Base-by-base conservation (phyloP, 1,140 invertebrate genomes). In the Panonychus citri region DNA sequence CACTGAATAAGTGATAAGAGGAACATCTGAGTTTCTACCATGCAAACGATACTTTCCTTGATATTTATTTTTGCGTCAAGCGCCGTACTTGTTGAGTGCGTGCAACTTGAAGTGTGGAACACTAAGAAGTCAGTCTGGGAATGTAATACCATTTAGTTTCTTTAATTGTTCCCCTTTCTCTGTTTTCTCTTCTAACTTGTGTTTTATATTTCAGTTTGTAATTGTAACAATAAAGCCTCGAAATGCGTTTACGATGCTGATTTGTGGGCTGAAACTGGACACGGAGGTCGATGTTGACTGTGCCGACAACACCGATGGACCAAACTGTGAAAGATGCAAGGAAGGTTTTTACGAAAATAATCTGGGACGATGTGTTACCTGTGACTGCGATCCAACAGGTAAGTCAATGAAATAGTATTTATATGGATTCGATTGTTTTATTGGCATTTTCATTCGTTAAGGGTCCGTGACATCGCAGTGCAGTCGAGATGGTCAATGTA, bases 271-370 rank as follows among this genome's bases (percentile, higher is more conserved):
- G 64, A 73, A 57, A 94, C 89, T 1, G 93, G 94, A 2, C 87
- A 93, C 66, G 95, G 95, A 40, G 94, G 95, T 15, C 86, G 94
- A 64, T 99, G 95, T 67, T 42, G 85, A 97, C 66, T 99, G 95
- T 67, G 75, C 76, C 0, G 86, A 85, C 55, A 93, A 96, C 70
- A 79, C 73, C n/a, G 62, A 84, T 10, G 93, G 94, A 17, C 78
- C 88, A 3, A 88, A 96, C 69, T 98, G 94, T 67, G 90, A 98
- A 69, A 70, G 80, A 37, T 98, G 94, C 70, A 78, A 80, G 60
- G 81, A 83, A 63, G 91, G 95, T 68, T 94, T 79, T 70, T 96
- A 83, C 66, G 73, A 77, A 58, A 76, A 80, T 61, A 71, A 76
- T 0, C 77, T 81, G 52, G 79, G 79, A 53, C 78, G 80, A 59